Conservation (phyloP, 2,888 invertebrate species). For the Matsumyia berberina region DNA sequence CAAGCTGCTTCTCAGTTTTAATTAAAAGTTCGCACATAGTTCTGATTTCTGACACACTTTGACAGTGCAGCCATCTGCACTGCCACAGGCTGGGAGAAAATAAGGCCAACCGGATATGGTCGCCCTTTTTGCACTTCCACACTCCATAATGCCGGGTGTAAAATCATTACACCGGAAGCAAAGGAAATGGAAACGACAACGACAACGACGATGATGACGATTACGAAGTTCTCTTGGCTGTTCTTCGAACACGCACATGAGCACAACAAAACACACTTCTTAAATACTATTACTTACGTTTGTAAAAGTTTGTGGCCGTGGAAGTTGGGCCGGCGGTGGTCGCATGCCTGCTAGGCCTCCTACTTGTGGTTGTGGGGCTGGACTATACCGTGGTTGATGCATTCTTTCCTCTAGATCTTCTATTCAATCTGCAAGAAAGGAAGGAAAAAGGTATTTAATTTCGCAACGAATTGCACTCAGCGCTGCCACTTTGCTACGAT, state of each 20-base stretch:
- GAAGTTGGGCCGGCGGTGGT: conserved; percentile 79
- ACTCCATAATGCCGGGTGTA: background rate
- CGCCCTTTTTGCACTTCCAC: background rate
- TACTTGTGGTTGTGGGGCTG: conserved; percentile 79
- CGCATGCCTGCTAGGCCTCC: conserved; percentile 79
- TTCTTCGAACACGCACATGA: conserved; percentile 15
- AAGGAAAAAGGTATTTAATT: conserved; percentile 26
- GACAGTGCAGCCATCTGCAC: conserved; percentile 77
- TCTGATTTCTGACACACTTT: conserved; percentile 54
- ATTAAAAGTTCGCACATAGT: conserved; percentile 58
- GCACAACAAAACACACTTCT: background rate
- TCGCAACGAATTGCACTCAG: conserved; percentile 3
- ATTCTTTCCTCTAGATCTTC: conserved; percentile 73
- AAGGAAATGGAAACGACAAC: conserved; percentile 15
- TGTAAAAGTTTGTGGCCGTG: conserved; percentile 83
- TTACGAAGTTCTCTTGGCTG: conserved; percentile 27
- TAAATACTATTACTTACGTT: conserved; percentile 83
- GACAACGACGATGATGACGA: no score
- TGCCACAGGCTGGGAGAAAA: conserved; percentile 59
- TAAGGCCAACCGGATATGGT: conserved; percentile 52
- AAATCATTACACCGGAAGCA: conserved; percentile 44
- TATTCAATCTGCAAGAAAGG: conserved; percentile 55
- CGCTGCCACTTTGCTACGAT: no score
- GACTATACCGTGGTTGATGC: conserved; percentile 82
- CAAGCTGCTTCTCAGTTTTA: conserved; percentile 37